phyloP scores from a whole-genome alignment of 2,888 invertebrate genomes.

The Trisateles emortualis region DNA sequence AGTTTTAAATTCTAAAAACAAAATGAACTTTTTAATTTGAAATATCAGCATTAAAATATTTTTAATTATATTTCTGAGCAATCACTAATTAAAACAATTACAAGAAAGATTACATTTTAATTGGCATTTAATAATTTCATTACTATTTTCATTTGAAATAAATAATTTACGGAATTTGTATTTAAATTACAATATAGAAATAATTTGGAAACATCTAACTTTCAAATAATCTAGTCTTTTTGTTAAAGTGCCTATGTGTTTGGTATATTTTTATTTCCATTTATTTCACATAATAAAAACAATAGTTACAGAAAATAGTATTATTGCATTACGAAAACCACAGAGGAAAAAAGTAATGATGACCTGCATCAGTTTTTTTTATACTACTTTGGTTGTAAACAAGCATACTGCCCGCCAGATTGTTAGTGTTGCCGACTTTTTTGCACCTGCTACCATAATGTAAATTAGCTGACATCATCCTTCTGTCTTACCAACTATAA shows the following conservation, averaged over 20 bases:
- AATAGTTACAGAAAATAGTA: no score
- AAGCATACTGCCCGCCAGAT: no score
- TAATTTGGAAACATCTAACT: background rate
- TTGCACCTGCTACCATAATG: no score
- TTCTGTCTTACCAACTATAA: no score
- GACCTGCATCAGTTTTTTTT: no score
- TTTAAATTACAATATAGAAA: background rate
- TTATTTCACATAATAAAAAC: no score
- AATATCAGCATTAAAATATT: slow-evolving; percentile 17
- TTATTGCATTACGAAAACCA: no score
- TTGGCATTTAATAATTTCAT: slow-evolving; percentile 8
- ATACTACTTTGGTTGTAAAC: no score
- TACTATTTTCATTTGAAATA: background rate
- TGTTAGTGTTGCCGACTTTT: no score
- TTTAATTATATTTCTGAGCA: slow-evolving; percentile 20
- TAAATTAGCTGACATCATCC: no score
- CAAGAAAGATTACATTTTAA: slow-evolving; percentile 21
- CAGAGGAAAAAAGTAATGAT: no score
- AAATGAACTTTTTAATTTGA: background rate
- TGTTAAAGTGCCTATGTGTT: background rate
- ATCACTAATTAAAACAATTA: slow-evolving; percentile 18
- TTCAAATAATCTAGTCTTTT: slow-evolving; percentile 3
- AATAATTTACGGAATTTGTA: background rate
- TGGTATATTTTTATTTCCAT: no score
- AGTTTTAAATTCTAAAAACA: background rate